Base-by-base conservation (phyloP, 2,797 vertebrate species). In the Dipus sagitta region DNA sequence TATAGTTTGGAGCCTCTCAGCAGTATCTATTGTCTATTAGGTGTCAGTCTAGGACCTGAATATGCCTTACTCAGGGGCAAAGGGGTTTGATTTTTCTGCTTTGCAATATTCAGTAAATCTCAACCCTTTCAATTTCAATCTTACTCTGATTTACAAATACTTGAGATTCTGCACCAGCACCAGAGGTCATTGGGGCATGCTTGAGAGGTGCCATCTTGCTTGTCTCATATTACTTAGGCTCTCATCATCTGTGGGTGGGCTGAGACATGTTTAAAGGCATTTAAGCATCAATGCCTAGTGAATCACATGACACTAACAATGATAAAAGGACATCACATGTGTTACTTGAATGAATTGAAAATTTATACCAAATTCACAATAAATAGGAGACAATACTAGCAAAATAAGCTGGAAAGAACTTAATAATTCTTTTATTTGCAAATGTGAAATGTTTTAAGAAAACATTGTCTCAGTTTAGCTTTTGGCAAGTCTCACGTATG, bases 391-490 rank as follows among this genome's bases (percentile, higher is more conserved):
- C 86, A 85, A 81, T 30, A 18, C 58, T 47, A 81, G 82, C 15
- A 78, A 90, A 87, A 84, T 34, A 77, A 84, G 3, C 34, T 24
- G 12, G 18, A 7, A 47, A 90, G 64, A 28, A 2, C 6, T 85
- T 47, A 42, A 72, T 17, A 21, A 6, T 21, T 13, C 28, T 72
- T 82, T 60, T 34, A 68, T 12, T 81, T 84, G 17, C 65, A 81
- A 93, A 58, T 24, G 3, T 71, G 28, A 92, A 93, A 79, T 23
- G 74, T 79, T 89, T 79, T 38, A 74, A 84, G 34, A 72, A 84
- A 76, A 62, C 5, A 86, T 38, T 70, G 26, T 58, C 15, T 34
- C 34, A 7, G 14, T 52, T 70, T 84, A 84, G 24, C 34, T 64
- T 88, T 84, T 60, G 47, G 11, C 21, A 60, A 88, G 23, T 18